Conservation (phyloP, 2,797 vertebrate genomes). For the Anguilla obscura region DNA sequence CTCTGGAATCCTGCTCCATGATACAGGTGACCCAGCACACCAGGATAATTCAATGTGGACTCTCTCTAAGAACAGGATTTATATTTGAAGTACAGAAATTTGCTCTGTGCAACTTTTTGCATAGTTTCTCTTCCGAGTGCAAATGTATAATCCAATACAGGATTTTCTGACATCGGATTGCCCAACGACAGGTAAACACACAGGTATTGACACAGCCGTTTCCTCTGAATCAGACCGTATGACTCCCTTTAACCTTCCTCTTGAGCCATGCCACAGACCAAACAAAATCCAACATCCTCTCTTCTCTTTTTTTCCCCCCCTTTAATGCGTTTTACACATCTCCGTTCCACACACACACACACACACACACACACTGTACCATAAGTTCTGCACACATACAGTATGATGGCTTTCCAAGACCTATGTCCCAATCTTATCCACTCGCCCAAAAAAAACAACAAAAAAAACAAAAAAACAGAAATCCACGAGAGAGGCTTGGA, state of each 20-base stretch:
- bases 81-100: background rate
- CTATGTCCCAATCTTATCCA: background rate
- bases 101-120: background rate
- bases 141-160: background rate
- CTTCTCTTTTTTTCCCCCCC: background rate
- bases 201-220: background rate
- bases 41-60: no score
- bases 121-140: background rate
- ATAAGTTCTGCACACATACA: background rate
- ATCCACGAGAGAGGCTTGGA: background rate
- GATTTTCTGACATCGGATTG: background rate
- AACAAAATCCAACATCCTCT: background rate
- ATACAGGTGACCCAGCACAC: background rate
- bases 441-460: background rate
- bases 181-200: background rate
- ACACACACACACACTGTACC: background rate
- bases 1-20: no score
- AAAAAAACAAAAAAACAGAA: constrained; percentile 14
- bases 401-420: constrained; percentile 7
- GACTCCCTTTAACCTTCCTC: background rate
- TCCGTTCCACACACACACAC: background rate
- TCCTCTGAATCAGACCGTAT: background rate
- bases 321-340: constrained; percentile 4
- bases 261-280: background rate
- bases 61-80: background rate